Conservation (phyloP, 2,797 vertebrate genomes). For the Urosaurus nigricauda region DNA sequence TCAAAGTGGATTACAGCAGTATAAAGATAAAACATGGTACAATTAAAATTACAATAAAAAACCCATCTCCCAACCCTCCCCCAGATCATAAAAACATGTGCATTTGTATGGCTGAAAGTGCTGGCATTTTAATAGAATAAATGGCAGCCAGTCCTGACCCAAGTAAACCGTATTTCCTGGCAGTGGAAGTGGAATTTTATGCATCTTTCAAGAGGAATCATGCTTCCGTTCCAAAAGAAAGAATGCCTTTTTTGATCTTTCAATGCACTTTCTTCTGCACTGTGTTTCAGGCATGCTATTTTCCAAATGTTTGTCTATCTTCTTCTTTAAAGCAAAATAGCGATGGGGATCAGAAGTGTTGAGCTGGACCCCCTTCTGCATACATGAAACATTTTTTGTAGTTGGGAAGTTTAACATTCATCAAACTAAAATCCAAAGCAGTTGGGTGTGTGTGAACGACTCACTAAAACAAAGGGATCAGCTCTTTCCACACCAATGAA, state of each 20-base stretch:
- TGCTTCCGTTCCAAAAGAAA: background rate
- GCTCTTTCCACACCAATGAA: background rate
- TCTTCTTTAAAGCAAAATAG: background rate
- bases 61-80: too few relatives aligned
- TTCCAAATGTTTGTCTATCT: too few relatives aligned
- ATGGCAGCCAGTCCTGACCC: background rate
- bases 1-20: too few relatives aligned
- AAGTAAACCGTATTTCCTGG: background rate
- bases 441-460: background rate
- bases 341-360: background rate
- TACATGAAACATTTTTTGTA: background rate
- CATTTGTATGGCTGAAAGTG: background rate
- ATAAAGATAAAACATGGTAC: too few relatives aligned
- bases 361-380: background rate
- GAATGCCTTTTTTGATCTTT: background rate
- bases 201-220: background rate
- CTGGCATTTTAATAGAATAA: slow-evolving; percentile 6
- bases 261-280: background rate
- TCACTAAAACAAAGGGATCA: background rate
- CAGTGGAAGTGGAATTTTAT: background rate
- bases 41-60: too few relatives aligned
- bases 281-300: background rate
- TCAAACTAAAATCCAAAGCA: background rate
- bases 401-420: background rate
- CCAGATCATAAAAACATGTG: too few relatives aligned